phyloP scores from a whole-genome alignment of 2,797 vertebrate species.

The Chaenodraco wilsoni region DNA sequence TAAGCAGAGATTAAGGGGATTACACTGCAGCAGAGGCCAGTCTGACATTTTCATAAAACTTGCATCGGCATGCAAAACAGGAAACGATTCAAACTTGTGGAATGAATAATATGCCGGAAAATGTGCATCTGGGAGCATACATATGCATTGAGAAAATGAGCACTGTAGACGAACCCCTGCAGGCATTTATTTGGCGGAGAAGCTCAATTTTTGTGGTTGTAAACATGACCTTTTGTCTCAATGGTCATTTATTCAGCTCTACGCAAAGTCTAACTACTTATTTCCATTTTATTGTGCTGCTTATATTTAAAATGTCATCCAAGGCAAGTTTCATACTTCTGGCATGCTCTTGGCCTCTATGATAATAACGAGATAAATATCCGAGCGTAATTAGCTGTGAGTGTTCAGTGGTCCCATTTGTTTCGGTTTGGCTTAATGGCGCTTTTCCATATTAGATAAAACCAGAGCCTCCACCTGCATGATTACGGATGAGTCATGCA shows the following conservation, averaged over 20 bases:
- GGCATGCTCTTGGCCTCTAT: conserved; percentile 11
- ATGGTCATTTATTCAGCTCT: conserved; percentile 32
- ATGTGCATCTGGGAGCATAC: conserved; percentile 46
- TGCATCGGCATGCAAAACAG: conserved; percentile 42
- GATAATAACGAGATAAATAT: conserved; percentile 42
- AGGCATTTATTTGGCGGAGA: conserved; percentile 42
- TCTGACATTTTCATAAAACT: conserved; percentile 52
- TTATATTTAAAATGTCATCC: conserved; percentile 25
- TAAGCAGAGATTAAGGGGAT: conserved; percentile 54
- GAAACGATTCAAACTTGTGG: conserved; percentile 49
- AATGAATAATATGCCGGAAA: conserved; percentile 34
- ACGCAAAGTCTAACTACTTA: conserved; percentile 15
- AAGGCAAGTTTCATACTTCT: conserved; percentile 6
- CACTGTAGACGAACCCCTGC: conserved; percentile 16
- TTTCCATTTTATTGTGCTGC: conserved; percentile 13
- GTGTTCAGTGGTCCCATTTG: conserved; percentile 5
- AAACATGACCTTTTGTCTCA: conserved; percentile 51
- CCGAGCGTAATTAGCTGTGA: conserved; percentile 17
- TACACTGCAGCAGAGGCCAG: conserved; percentile 52
- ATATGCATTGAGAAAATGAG: conserved; percentile 43
- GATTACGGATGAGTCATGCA: conserved; percentile 44
- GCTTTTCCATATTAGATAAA: conserved; percentile 13
- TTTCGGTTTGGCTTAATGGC: not conserved
- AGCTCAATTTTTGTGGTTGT: conserved; percentile 9
- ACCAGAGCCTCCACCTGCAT: conserved; percentile 31